Conservation (phyloP, 2,113 vertebrate species). For the Poeciliopsis turrubarensis region DNA sequence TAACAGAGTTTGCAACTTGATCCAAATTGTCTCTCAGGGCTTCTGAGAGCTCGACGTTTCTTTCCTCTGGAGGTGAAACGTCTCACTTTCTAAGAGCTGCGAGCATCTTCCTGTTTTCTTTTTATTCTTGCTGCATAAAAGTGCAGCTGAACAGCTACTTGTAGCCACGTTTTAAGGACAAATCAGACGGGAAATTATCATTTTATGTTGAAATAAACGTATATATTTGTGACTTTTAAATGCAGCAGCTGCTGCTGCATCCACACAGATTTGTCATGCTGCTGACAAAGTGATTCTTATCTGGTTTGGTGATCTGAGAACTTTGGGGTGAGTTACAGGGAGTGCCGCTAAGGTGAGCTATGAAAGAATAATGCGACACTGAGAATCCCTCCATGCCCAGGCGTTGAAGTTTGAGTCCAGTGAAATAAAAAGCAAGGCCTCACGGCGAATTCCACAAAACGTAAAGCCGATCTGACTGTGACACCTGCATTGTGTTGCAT, state of each 20-base stretch:
- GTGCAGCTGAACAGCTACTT: neutral
- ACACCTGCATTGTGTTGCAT: constrained; percentile 4
- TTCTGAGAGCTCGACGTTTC: constrained; percentile 53
- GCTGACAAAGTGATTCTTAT: constrained; percentile 78
- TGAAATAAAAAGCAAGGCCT: constrained; percentile 8
- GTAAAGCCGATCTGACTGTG: constrained; percentile 2
- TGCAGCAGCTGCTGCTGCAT: constrained; percentile 16
- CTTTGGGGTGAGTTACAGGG: constrained; percentile 76
- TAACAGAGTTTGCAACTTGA: constrained; percentile 84
- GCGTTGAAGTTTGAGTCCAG: constrained; percentile 28
- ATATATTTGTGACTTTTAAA: neutral
- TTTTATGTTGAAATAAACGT: neutral
- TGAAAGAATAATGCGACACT: constrained; percentile 83
- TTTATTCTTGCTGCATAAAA: neutral
- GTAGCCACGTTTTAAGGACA: neutral
- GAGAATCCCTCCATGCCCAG: constrained; percentile 72
- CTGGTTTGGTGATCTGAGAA: constrained; percentile 81
- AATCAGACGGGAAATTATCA: neutral
- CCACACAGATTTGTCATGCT: constrained; percentile 61
- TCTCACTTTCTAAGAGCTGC: constrained; percentile 3
- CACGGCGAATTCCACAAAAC: neutral
- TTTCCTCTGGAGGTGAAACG: constrained; percentile 56
- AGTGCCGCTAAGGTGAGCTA: constrained; percentile 69
- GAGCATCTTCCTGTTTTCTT: constrained; percentile 9
- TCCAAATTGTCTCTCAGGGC: constrained; percentile 78